These are phyloP conservation scores for Buceros bicornis DNA, from an alignment of 2,797 vertebrate species.

Conservation along the genomic window DNA sequence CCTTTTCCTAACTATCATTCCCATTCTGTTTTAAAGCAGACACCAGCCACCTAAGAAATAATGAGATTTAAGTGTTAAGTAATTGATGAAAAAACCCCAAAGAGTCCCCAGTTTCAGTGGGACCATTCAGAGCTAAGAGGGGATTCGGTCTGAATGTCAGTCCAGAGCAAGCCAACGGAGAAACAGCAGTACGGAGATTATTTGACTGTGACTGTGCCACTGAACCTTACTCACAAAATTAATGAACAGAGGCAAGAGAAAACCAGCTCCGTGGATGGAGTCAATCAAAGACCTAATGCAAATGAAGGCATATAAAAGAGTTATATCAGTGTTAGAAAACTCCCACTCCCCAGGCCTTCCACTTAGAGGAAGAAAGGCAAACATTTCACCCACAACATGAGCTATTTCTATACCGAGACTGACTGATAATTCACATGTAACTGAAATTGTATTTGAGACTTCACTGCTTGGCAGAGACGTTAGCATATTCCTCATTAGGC, in stretches of 20 bases:
- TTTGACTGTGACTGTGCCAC: not conserved
- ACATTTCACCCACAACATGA: constrained; percentile 64
- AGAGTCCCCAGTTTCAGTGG: not conserved
- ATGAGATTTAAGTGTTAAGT: not conserved
- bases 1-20: not conserved
- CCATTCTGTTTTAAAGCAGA: not conserved
- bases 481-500: not conserved
- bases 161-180: not conserved
- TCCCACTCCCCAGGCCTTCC: not conserved
- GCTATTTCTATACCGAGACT: constrained; percentile 40
- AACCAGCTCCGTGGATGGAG: not conserved
- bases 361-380: constrained; percentile 53
- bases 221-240: constrained; percentile 16
- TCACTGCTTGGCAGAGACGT: not conserved
- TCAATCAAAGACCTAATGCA: constrained; percentile 48
- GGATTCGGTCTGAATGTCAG: not conserved
- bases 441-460: constrained; percentile 29
- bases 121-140: not conserved
- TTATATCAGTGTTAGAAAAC: constrained; percentile 32
- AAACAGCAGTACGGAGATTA: not conserved
- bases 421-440: constrained; percentile 51
- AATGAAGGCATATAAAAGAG: constrained; percentile 47
- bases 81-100: not conserved
- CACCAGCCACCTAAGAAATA: not conserved
- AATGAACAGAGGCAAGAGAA: constrained; percentile 21